Base-by-base conservation (phyloP, 2,888 invertebrate genomes). In the Chloroclystis v-ata region DNA sequence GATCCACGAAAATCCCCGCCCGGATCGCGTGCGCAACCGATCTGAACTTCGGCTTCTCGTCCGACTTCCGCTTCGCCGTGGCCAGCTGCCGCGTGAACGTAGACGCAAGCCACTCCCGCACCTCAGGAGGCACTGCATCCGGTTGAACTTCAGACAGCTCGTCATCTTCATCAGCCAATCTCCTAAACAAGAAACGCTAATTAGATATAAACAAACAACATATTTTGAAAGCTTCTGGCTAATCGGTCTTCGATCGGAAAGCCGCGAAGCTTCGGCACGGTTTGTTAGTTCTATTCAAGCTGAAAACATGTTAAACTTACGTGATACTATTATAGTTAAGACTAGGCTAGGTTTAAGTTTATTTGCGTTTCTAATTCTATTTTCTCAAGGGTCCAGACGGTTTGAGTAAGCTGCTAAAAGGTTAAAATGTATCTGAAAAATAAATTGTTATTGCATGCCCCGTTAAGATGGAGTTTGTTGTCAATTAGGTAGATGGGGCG, bases 11-110 rank as follows among this genome's bases (percentile, higher is more conserved):
- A 69, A 98, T 97, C 30, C 98, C 98, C 10, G 97, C 97, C 11
- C 98, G 90, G 72, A 98, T 97, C 59, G 97, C 98, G 75, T 98
- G 97, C 35, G 98, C 98, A 60, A 98, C 98, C 50, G 96, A 95
- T 49, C 97, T 93, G 88, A 97, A 97, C 84, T 96, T 94, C 9
- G 95, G 95, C 72, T 94, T 94, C 78, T 94, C 94, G 67, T 94
- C 94, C 25, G 90, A 91, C 81, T 91, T 91, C 69, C 92, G 90
- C 59, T 93, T 91, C 46, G 94, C 92, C 48, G 94, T 93, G 52
- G 93, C 94, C 83, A 94, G 89, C 79, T 96, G 96, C 57, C 97
- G 90, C 28, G 98, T 98, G 86, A 98, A 98, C 35, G 98, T 98
- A 50, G 97, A 95, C 49, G 97, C 97, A 77, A 98, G 88, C 98